Percentiles rank a stretch among this genome's conserved stretches.
phyloP scores from a whole-genome alignment of 2,113 vertebrate species.

The Odontophorus gujanensis region DNA sequence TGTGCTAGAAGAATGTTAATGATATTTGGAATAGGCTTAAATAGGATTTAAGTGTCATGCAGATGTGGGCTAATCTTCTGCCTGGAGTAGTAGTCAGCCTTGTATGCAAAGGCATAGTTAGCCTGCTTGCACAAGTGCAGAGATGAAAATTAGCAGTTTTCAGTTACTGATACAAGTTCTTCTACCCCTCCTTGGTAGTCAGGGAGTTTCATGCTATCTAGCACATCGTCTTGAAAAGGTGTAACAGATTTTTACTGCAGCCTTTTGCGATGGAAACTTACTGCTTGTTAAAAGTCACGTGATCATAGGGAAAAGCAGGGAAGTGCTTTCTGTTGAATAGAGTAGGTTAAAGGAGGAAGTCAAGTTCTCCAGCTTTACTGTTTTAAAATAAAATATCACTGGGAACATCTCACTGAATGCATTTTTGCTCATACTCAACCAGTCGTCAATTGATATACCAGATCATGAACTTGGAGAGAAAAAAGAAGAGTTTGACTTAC shows the following conservation, averaged over 20 bases:
- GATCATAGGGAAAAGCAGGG: background rate
- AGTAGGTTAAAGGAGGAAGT: background rate
- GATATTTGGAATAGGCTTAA: constrained; percentile 24
- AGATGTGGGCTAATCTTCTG: constrained; percentile 16
- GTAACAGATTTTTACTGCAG: background rate
- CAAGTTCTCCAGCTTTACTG: background rate
- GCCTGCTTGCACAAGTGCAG: background rate
- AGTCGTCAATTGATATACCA: background rate
- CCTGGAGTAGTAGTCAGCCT: background rate
- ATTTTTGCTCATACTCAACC: background rate
- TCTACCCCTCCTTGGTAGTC: background rate
- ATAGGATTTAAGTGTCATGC: constrained; percentile 11
- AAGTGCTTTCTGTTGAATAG: background rate
- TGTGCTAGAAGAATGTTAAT: constrained; percentile 23
- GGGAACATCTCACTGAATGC: constrained; percentile 9
- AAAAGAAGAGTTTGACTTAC: background rate
- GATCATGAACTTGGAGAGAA: background rate
- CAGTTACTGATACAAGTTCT: background rate
- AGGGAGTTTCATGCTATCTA: background rate
- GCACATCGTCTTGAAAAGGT: background rate
- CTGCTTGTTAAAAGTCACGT: background rate
- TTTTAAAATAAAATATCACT: background rate
- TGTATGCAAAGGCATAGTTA: background rate
- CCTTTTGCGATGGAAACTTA: background rate
- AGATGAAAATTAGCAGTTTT: background rate